Conservation (phyloP, 2,113 vertebrate species). For the Cyprinodon tularosa region DNA sequence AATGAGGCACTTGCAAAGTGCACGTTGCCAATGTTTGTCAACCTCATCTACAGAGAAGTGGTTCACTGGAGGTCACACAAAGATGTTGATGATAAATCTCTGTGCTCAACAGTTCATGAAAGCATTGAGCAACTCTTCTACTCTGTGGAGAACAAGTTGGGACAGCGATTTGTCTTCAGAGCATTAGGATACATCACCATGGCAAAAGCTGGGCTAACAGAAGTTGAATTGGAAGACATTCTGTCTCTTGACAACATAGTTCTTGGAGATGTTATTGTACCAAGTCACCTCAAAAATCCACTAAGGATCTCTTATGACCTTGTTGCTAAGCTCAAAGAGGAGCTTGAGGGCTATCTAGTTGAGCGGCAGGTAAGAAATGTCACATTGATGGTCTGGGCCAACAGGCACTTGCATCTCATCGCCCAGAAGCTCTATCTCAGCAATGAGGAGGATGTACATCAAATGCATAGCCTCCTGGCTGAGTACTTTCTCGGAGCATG, state of each 20-base stretch:
- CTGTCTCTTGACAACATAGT: constrained; percentile 95
- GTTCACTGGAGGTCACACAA: constrained; percentile 96
- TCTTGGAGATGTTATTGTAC: constrained; percentile 87
- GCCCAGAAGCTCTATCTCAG: constrained; percentile 96
- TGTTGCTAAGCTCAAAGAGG: constrained; percentile 92
- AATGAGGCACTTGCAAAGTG: constrained; percentile 96
- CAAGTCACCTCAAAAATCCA: constrained; percentile 85
- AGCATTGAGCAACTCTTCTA: constrained; percentile 97
- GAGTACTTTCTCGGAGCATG: constrained; percentile 97
- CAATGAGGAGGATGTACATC: constrained; percentile 88
- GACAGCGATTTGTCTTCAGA: constrained; percentile 88
- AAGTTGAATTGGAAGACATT: constrained; percentile 96
- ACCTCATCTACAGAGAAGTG: constrained; percentile 95
- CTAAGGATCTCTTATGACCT: constrained; percentile 92
- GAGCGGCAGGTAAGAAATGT: constrained; percentile 94
- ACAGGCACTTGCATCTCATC: constrained; percentile 95
- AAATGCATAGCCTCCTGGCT: constrained; percentile 95
- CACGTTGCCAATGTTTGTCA: constrained; percentile 97
- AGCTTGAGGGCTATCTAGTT: constrained; percentile 93
- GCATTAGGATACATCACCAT: constrained; percentile 97
- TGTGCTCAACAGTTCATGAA: constrained; percentile 94
- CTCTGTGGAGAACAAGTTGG: constrained; percentile 91
- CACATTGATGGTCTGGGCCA: constrained; percentile 95
- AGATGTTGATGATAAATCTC: constrained; percentile 93
- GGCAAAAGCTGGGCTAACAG: constrained; percentile 93